Base-by-base conservation (phyloP, 2,888 invertebrate species). In the Linnaemya tessellans region DNA sequence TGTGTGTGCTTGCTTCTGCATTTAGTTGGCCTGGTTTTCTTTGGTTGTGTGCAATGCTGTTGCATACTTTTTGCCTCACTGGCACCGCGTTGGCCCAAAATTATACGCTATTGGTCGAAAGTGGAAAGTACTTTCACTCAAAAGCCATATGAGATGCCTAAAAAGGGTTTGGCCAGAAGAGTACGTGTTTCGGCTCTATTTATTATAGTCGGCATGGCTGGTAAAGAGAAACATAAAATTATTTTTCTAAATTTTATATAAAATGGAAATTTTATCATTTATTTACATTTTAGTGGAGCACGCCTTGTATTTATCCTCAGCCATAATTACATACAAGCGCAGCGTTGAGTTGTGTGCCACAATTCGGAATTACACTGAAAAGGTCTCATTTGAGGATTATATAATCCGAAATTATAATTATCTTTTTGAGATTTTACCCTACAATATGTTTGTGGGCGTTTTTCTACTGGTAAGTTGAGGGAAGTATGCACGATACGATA, bases 11-110 rank as follows among this genome's bases (percentile, higher is more conserved):
- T n/a, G n/a, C n/a, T 51, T 8, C 11, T 43, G 3, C 11, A 0
- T 80, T 0, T 62, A 92, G 92, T 91, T 51, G 91, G 90, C 11
- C 38, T 90, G 3, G 89, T 90, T 11, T 92, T 92, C 82, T 92
- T 90, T 81, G 60, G 80, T 5, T 90, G 89, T 68, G 92, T 90
- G 8, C 81, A 89, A 51, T 86, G 71, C 38, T 89, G 89, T 0
- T 90, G 89, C 38, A n/a, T 90, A 10, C 86, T 92, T 0, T 92
- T 92, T 38, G 80, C 91, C 3, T 88, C 88, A 3, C 78, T 92
- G 83, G 92, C 91, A 0, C 84, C 84, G 10, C 89, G 88, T 30
- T 92, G 93, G 92, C 91, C 92, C 0, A 60, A 87, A 13, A 77
- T 92, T 15, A 90, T 92, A 58, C 87, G 89, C 3, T 88, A 88